These are phyloP conservation scores for Brachypalpus laphriformis DNA, from an alignment of 2,888 invertebrate genomes.

Conservation along the genomic window DNA sequence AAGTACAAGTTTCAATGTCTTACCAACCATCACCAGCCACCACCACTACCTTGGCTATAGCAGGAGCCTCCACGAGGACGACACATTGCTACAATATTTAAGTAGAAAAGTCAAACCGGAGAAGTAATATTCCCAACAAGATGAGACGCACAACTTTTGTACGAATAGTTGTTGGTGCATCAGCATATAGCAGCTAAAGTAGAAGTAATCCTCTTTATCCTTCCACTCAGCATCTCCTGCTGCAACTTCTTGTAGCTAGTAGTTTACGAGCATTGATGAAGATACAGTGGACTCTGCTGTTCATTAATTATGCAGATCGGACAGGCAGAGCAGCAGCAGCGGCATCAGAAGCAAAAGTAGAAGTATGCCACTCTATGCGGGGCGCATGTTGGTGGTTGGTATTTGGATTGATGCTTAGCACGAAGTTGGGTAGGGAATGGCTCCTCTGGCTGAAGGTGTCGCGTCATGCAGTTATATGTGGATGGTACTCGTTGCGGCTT, in stretches of 20 bases:
- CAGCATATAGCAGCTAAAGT: conserved; percentile 37
- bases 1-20: conserved; percentile 55
- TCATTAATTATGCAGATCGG: conserved; percentile 72
- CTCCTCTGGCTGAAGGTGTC: conserved; percentile 59
- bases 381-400: conserved; percentile 46
- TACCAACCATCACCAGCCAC: neutral
- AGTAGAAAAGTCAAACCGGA: conserved; percentile 43
- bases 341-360: conserved; percentile 12
- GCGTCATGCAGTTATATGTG: conserved; percentile 40
- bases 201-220: conserved; percentile 42
- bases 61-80: neutral
- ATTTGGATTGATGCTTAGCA: conserved; percentile 61
- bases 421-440: conserved; percentile 22
- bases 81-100: conserved; percentile 43
- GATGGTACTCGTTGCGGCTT: conserved; percentile 19
- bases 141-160: conserved; percentile 9
- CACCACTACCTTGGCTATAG: conserved; percentile 18
- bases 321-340: conserved; percentile 35
- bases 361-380: conserved; percentile 37
- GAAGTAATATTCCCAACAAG: conserved; percentile 46
- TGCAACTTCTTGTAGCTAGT: neutral
- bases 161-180: neutral
- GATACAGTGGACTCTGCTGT: conserved; percentile 67
- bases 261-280: conserved; percentile 63
- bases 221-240: neutral